Conservation (phyloP, 2,888 invertebrate genomes). For the Meghimatium bilineatum region DNA sequence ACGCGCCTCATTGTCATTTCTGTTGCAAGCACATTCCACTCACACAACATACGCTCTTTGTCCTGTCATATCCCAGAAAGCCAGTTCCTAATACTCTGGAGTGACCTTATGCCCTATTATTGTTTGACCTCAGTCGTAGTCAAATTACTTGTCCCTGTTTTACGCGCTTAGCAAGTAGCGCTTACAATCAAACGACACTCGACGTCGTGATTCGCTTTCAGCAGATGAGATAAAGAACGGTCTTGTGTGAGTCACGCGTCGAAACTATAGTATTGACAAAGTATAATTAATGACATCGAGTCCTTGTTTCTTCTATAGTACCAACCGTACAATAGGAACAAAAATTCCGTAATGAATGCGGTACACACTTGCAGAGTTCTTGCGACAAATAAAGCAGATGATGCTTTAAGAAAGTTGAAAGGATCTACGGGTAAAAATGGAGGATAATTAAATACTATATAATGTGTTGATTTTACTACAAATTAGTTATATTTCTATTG, state of each 20-base stretch:
- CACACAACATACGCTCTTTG: background rate
- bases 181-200: background rate
- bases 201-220: background rate
- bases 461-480: too few species aligned
- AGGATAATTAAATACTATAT: too few species aligned
- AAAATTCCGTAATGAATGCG: background rate
- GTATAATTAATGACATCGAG: slow-evolving; percentile 1
- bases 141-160: background rate
- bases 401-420: background rate
- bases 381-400: background rate
- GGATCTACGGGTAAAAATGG: background rate
- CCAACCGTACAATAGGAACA: background rate
- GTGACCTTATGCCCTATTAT: slow-evolving; percentile 22
- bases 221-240: background rate
- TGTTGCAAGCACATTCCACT: too few species aligned
- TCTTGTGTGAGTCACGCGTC: slow-evolving; percentile 4
- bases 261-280: background rate
- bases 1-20: too few species aligned
- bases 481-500: too few species aligned
- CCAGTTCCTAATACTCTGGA: background rate
- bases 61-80: background rate
- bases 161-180: background rate
- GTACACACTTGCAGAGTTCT: background rate
- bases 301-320: background rate
- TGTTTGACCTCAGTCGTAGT: background rate